Evolutionary conservation across 2,888 invertebrate species (phyloP).

Genomic region (Keiferia lycopersicella): DNA sequence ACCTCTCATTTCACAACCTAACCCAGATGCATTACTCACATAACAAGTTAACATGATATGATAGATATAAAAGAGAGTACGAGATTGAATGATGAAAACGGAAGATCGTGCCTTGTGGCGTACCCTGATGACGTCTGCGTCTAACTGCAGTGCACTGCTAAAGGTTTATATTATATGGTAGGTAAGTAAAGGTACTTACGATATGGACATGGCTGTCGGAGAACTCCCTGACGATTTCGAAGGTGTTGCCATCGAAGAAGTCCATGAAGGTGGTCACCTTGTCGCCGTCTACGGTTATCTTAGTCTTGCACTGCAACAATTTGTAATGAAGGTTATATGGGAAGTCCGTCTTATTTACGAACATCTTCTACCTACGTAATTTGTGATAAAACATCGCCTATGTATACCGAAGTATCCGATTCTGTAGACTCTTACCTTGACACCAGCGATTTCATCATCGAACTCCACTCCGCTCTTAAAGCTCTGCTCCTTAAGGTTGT

Average conservation of each 20-base stretch:
- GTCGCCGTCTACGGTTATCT: slow-evolving; percentile 5
- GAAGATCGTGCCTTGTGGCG: no score
- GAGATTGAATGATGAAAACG: no score
- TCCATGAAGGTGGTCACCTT: not conserved
- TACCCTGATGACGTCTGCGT: no score
- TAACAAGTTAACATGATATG: no score
- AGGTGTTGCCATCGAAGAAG: not conserved
- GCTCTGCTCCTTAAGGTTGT: not conserved
- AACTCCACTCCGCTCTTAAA: slow-evolving; percentile 34
- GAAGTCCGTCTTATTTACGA: no score
- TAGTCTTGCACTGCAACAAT: slow-evolving; percentile 18
- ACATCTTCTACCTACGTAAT: not conserved
- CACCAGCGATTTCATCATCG: slow-evolving; percentile 37
- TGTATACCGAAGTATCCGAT: no score
- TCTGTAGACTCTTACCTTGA: slow-evolving; percentile 2
- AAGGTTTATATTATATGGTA: no score
- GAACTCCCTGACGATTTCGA: slow-evolving; percentile 9
- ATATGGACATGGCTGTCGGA: slow-evolving; percentile 9
- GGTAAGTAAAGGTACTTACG: not conserved
- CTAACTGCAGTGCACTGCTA: no score
- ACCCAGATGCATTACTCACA: no score
- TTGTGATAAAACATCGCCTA: no score
- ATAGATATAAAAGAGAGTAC: no score
- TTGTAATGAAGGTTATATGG: not conserved
- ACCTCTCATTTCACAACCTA: no score